Evolutionary conservation across 2,113 vertebrate species (phyloP).

Genomic region (Cnemophilus loriae): DNA sequence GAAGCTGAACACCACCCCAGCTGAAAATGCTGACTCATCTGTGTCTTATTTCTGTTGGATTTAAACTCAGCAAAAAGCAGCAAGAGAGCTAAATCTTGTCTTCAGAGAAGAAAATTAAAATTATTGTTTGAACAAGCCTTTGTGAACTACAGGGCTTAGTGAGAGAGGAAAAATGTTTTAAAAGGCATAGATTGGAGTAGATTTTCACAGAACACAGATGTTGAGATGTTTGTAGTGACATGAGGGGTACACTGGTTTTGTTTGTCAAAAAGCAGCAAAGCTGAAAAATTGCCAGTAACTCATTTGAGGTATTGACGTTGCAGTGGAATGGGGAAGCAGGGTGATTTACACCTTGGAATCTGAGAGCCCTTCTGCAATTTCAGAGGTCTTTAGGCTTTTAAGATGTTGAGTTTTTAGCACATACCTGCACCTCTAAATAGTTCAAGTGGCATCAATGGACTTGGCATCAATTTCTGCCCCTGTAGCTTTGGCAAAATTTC

Average conservation of each 20-base stretch:
- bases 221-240: background rate
- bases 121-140: background rate
- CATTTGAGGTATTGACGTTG: fast-evolving
- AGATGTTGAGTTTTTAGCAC: fast-evolving
- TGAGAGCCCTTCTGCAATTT: background rate
- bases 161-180: background rate
- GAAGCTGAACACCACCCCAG: background rate
- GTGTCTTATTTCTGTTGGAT: background rate
- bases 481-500: background rate
- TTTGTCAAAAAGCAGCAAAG: background rate
- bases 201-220: background rate
- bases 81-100: background rate
- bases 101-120: background rate
- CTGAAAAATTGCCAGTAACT: background rate
- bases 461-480: background rate
- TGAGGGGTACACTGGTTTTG: background rate
- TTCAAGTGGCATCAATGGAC: background rate
- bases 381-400: background rate
- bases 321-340: background rate
- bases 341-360: background rate
- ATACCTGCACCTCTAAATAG: background rate
- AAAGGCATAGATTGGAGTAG: background rate
- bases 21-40: background rate
- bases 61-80: background rate
- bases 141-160: background rate